Evolutionary conservation across 2,888 invertebrate species (phyloP).

Genomic region (Piscicola geometra): DNA sequence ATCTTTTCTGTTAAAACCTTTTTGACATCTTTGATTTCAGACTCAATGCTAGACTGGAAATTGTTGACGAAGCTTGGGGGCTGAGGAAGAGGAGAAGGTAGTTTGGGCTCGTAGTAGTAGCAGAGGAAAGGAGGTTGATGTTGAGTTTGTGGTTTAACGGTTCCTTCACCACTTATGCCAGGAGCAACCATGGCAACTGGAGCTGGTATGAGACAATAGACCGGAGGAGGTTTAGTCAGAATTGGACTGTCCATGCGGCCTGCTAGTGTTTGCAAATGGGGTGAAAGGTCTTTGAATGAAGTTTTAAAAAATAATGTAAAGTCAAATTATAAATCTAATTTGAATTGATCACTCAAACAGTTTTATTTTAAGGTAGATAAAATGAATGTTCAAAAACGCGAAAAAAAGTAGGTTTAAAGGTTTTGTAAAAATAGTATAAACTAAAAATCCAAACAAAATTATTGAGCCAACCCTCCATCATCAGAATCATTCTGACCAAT

Average conservation of each 20-base stretch:
- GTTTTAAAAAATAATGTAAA: background rate
- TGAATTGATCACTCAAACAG: no score
- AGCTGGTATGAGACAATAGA: conserved; percentile 4
- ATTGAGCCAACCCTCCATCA: no score
- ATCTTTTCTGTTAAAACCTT: background rate
- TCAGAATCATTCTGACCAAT: no score
- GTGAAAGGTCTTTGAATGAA: background rate
- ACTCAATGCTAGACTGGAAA: conserved; percentile 44
- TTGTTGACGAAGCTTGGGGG: conserved; percentile 34
- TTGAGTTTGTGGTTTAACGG: background rate
- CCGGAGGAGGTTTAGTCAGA: conserved; percentile 21
- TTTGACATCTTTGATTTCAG: conserved; percentile 49
- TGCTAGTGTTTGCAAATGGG: background rate
- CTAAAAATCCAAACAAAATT: no score
- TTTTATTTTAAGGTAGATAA: no score
- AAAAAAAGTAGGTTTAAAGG: no score
- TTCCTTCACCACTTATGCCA: background rate
- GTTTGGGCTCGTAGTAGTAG: conserved; percentile 31
- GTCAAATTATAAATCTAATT: background rate
- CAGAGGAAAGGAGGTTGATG: background rate
- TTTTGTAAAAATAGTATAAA: no score
- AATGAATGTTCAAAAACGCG: no score
- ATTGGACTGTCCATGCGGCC: conserved; percentile 29
- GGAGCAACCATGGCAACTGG: conserved; percentile 5
- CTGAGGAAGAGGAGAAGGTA: conserved; percentile 18